Conservation (phyloP, 2,797 vertebrate species). For the Chelon auratus region DNA sequence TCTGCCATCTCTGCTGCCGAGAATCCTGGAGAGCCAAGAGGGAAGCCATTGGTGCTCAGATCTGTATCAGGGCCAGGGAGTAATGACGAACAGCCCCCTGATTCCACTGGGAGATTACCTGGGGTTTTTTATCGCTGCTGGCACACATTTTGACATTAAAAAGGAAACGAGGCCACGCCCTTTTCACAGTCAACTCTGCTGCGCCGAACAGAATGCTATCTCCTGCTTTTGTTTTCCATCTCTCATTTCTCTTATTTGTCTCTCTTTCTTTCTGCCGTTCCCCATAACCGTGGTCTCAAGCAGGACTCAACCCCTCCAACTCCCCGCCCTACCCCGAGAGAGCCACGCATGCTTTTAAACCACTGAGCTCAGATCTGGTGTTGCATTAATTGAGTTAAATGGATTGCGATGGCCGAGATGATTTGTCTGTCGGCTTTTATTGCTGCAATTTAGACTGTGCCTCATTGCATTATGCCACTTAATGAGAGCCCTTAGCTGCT, state of each 20-base stretch:
- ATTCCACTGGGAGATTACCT: conserved; percentile 78
- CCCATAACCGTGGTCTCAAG: conserved; percentile 25
- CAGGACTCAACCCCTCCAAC: conserved; percentile 44
- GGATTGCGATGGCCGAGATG: conserved; percentile 81
- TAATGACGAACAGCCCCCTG: conserved; percentile 77
- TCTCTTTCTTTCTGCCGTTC: conserved; percentile 15
- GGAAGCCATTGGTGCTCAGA: conserved; percentile 68
- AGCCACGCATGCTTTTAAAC: conserved; percentile 65
- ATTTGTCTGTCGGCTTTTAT: conserved; percentile 84
- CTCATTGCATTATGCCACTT: conserved; percentile 81
- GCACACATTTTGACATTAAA: conserved; percentile 78
- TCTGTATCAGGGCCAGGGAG: conserved; percentile 78
- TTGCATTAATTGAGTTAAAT: conserved; percentile 82
- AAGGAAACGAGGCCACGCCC: conserved; percentile 64
- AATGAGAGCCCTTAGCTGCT: conserved; percentile 77
- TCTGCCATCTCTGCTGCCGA: conserved; percentile 74
- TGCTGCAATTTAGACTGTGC: conserved; percentile 79
- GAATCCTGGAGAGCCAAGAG: conserved; percentile 68
- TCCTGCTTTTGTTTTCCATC: conserved; percentile 40
- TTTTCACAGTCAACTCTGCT: conserved; percentile 34
- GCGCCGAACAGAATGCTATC: conserved; percentile 20
- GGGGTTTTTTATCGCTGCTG: conserved; percentile 73
- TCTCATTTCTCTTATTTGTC: conserved; percentile 29
- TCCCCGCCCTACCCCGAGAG: conserved; percentile 26
- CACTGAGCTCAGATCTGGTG: conserved; percentile 63